phyloP scores from a whole-genome alignment of 2,113 vertebrate genomes.

The Cyprinus carpio region DNA sequence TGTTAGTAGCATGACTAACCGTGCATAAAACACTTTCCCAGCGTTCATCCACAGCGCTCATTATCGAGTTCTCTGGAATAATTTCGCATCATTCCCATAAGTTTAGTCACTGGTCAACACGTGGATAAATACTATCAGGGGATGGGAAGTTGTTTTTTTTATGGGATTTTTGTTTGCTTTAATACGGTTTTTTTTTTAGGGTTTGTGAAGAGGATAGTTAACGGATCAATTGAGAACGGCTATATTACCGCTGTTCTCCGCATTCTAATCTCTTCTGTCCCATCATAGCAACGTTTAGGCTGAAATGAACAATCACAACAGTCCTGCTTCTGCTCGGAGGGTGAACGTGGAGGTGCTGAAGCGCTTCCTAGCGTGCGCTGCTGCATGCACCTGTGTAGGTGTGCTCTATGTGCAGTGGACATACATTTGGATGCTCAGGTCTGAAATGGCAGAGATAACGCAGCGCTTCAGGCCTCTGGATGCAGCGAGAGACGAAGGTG shows the following conservation, averaged over 20 bases:
- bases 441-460: slow-evolving; percentile 44
- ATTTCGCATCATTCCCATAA: too few species aligned
- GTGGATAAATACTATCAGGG: too few species aligned
- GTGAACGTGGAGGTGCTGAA: neutral
- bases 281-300: neutral
- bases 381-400: slow-evolving; percentile 43
- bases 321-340: neutral
- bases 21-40: too few species aligned
- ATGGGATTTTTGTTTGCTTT: too few species aligned
- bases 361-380: slow-evolving; percentile 1
- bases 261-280: too few species aligned
- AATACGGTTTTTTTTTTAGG: too few species aligned
- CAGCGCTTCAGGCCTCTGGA: slow-evolving; percentile 21
- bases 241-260: neutral
- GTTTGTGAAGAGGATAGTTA: slow-evolving; percentile 15
- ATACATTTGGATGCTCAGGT: slow-evolving; percentile 45
- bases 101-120: too few species aligned
- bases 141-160: too few species aligned
- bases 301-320: neutral
- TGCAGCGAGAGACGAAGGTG: slow-evolving; percentile 32
- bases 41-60: too few species aligned
- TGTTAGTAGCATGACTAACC: too few species aligned
- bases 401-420: slow-evolving; percentile 50
- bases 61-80: too few species aligned
- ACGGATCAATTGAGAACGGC: neutral